Conservation (phyloP, 2,797 vertebrate genomes). For the Decapterus maruadsi region DNA sequence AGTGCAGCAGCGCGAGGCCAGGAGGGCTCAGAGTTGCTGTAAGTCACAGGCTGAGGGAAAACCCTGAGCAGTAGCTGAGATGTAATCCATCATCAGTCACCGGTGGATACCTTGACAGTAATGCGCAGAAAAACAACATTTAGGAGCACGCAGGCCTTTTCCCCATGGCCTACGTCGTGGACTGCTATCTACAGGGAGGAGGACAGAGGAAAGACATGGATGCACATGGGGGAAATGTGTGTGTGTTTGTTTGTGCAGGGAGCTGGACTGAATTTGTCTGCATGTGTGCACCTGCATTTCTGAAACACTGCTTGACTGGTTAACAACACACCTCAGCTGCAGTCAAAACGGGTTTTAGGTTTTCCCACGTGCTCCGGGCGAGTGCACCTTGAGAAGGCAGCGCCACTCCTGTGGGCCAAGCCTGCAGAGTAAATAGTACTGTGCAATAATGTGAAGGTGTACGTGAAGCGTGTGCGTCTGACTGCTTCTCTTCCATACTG, state of each 20-base stretch:
- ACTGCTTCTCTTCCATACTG: slow-evolving; percentile 3
- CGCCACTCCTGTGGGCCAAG: slow-evolving; percentile 33
- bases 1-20: slow-evolving; percentile 52
- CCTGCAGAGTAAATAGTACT: slow-evolving; percentile 10
- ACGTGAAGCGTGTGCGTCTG: not conserved
- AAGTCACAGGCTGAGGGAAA: slow-evolving; percentile 62
- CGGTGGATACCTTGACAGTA: slow-evolving; percentile 68
- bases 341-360: slow-evolving; percentile 42
- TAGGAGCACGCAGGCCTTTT: slow-evolving; percentile 49
- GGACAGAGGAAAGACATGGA: slow-evolving; percentile 33
- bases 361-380: slow-evolving; percentile 32
- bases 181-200: slow-evolving; percentile 45
- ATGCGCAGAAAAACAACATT: slow-evolving; percentile 75
- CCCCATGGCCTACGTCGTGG: slow-evolving; percentile 13
- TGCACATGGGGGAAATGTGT: slow-evolving; percentile 18
- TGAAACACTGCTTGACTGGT: slow-evolving; percentile 40
- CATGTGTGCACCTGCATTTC: slow-evolving; percentile 31
- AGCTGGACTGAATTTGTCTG: slow-evolving; percentile 20
- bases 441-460: not conserved
- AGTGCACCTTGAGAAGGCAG: slow-evolving; percentile 26
- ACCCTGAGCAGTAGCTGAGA: slow-evolving; percentile 47
- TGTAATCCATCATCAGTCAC: slow-evolving; percentile 80
- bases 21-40: slow-evolving; percentile 49
- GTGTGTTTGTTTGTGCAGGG: slow-evolving; percentile 13
- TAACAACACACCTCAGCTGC: slow-evolving; percentile 49